phyloP scores from a whole-genome alignment of 2,797 vertebrate genomes.

The Pampus argenteus region DNA sequence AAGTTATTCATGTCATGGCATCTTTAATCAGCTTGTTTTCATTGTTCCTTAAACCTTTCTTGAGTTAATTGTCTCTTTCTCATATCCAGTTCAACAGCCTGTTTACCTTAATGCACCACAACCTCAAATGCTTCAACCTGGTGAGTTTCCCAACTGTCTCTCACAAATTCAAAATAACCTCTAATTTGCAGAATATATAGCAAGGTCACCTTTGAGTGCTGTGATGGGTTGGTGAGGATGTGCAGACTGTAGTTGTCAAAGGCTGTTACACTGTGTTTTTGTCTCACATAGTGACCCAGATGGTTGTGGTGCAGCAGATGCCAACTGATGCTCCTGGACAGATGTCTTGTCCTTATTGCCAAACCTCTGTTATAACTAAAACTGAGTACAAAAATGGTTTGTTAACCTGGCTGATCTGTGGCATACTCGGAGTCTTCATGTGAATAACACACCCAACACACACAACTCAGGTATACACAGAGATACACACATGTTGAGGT shows the following conservation, averaged over 20 bases:
- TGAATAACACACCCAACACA: slow-evolving; percentile 50
- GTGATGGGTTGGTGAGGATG: background rate
- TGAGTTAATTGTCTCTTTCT: slow-evolving; percentile 2
- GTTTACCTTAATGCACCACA: background rate
- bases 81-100: slow-evolving; percentile 9
- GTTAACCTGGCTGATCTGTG: slow-evolving; percentile 77
- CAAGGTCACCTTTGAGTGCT: background rate
- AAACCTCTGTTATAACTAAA: slow-evolving; percentile 75
- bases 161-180: background rate
- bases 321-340: slow-evolving; percentile 61
- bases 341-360: slow-evolving; percentile 82
- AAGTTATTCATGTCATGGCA: background rate
- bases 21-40: background rate
- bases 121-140: background rate
- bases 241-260: background rate
- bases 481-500: background rate
- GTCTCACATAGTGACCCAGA: slow-evolving; percentile 34
- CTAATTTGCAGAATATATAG: background rate
- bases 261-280: slow-evolving; percentile 3
- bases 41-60: background rate
- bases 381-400: slow-evolving; percentile 64
- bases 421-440: background rate
- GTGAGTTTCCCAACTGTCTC: slow-evolving; percentile 28
- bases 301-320: slow-evolving; percentile 39
- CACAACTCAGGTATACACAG: background rate